These are phyloP conservation scores for Avahi laniger DNA, from an alignment of 2,797 vertebrate genomes.

Conservation along the genomic window DNA sequence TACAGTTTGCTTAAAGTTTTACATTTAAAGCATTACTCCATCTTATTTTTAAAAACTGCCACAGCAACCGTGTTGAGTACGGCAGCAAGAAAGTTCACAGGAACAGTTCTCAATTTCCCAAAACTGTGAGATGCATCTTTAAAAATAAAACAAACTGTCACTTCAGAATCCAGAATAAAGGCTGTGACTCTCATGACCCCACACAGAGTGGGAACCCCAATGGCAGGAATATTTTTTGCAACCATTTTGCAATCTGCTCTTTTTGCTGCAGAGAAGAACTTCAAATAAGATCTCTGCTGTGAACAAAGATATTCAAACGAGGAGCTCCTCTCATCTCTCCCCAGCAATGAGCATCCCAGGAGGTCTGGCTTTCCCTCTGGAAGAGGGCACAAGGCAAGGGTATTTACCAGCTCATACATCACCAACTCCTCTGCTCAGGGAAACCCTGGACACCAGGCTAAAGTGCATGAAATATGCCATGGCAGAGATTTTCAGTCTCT, in stretches of 20 bases:
- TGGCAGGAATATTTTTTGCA: background rate
- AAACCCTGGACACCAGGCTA: background rate
- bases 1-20: background rate
- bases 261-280: slow-evolving; percentile 36
- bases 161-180: background rate
- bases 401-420: background rate
- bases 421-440: background rate
- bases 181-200: background rate
- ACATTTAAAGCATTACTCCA: background rate
- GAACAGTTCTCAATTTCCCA: slow-evolving; percentile 3
- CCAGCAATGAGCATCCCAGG: background rate
- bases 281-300: slow-evolving; percentile 13
- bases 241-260: background rate
- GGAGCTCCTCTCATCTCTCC: slow-evolving; percentile 51
- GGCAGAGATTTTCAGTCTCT: background rate
- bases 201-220: background rate
- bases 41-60: background rate
- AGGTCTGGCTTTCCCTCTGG: background rate
- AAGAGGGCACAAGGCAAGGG: background rate
- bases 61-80: background rate
- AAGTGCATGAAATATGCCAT: background rate
- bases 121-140: slow-evolving; percentile 9
- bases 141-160: background rate
- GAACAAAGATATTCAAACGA: slow-evolving; percentile 30
- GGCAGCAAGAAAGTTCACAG: background rate